Conservation (phyloP, 2,797 vertebrate genomes). For the Carapus acus region DNA sequence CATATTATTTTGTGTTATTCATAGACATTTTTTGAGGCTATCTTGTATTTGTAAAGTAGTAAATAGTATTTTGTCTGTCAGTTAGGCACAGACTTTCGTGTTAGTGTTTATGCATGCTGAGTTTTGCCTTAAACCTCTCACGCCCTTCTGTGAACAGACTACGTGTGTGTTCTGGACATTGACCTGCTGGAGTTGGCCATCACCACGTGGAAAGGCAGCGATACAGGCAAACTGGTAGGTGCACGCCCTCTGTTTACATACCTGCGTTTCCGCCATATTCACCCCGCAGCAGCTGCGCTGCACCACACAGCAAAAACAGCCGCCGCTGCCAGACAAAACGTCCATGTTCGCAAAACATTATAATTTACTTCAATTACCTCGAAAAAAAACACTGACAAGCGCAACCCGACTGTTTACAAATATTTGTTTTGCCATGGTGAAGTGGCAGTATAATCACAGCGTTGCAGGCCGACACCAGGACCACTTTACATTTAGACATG, state of each 20-base stretch:
- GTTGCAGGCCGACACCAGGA: slow-evolving; percentile 10
- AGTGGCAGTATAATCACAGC: slow-evolving; percentile 23
- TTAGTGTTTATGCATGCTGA: too few species aligned
- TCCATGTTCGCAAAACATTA: slow-evolving; percentile 24
- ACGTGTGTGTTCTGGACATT: slow-evolving; percentile 87
- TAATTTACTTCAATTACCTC: slow-evolving; percentile 31
- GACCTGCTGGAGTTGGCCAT: slow-evolving; percentile 88
- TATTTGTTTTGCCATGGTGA: slow-evolving; percentile 39
- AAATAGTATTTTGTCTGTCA: too few species aligned
- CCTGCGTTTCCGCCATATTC: slow-evolving; percentile 9
- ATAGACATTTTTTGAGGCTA: too few species aligned
- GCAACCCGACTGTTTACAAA: slow-evolving; percentile 30
- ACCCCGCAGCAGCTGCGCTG: background rate
- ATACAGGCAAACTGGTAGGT: slow-evolving; percentile 78
- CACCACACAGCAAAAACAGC: slow-evolving; percentile 1
- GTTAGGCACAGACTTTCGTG: too few species aligned
- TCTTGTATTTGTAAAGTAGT: too few species aligned
- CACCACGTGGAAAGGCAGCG: slow-evolving; percentile 87
- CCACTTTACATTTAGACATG: slow-evolving; percentile 17
- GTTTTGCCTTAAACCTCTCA: too few species aligned
- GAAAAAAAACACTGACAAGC: slow-evolving; percentile 36
- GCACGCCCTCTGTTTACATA: slow-evolving; percentile 3
- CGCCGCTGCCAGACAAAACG: slow-evolving; percentile 10
- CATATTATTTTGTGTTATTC: too few species aligned
- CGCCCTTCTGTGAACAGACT: slow-evolving; percentile 71